These are phyloP conservation scores for Micropoecilia bifurca DNA, from an alignment of 2,797 vertebrate genomes.

Conservation along the genomic window DNA sequence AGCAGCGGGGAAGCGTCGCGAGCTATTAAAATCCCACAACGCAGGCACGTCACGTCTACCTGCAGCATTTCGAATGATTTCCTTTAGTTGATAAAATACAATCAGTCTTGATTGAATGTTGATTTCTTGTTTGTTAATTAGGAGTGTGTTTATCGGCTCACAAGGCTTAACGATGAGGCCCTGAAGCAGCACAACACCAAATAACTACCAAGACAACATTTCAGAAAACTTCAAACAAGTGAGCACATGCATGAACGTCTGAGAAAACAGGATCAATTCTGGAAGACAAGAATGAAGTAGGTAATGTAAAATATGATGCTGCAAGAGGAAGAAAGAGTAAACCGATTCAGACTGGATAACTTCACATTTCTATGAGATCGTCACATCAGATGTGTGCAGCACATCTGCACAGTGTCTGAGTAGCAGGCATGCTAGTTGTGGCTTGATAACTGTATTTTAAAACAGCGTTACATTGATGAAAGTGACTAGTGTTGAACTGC, in stretches of 20 bases:
- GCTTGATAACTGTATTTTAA: neutral
- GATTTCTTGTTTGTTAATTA: constrained; percentile 22
- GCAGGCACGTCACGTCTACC: constrained; percentile 24
- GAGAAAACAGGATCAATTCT: neutral
- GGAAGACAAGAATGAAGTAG: neutral
- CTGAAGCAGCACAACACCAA: neutral
- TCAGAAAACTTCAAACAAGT: neutral
- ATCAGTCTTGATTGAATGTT: constrained; percentile 42
- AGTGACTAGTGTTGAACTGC: neutral
- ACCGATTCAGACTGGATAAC: neutral
- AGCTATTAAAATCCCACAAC: constrained; percentile 34
- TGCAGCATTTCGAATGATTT: constrained; percentile 32
- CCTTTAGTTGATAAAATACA: constrained; percentile 1
- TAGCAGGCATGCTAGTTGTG: neutral
- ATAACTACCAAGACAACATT: neutral
- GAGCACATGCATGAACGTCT: neutral
- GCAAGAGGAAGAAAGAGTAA: neutral
- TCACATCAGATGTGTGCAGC: too few species aligned
- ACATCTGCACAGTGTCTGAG: neutral
- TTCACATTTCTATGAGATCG: neutral
- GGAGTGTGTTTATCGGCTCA: constrained; percentile 11
- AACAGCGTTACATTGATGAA: neutral
- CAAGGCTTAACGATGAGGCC: neutral
- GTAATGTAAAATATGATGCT: neutral
- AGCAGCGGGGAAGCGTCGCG: constrained; percentile 11